Evolutionary conservation across 2,797 vertebrate genomes (phyloP), one percentile per base, ranked within the genome.

Genomic region (Phaenicophaeus curvirostris): DNA sequence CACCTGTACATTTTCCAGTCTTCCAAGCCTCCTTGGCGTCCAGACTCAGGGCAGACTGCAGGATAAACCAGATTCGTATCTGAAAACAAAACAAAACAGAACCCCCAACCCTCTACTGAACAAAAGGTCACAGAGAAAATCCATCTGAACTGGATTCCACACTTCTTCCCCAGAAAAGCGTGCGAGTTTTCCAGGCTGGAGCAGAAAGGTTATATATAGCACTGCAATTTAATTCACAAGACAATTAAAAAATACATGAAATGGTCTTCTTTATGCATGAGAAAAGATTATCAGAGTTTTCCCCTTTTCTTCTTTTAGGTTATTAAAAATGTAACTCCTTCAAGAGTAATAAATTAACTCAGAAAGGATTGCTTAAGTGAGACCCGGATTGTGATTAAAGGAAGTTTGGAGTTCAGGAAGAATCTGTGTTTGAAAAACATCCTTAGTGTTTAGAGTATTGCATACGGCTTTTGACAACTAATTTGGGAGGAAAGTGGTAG

Each of bases 281-380:
- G 82, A 78, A 89, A 85, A 95, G 74, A 90, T 90, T 87, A 96
- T 87, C 77, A 87, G 83, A 74, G 51, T 92, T 92, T 94, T 11
- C 54, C 55, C 63, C 76, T 87, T 92, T 95, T 91, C 82, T 82
- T 94, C 79, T 89, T 91, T 41, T 48, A 59, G 51, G 58, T 92
- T 91, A 96, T 96, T 96, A 94, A 95, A 95, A 95, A 95, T 96
- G 85, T 86, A 97, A 67, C 53, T 90, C 76, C 57, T 93, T 93
- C 85, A 92, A 81, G 91, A 90, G 85, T 91, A 91, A 95, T 91
- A 90, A 92, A 94, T 95, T 83, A 91, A 87, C 69, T 92, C 0
- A 0, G 66, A 85, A 89, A 87, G 44, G 41, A 81, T 84, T 88
- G 48, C 69, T 85, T 89, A 80, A 91, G 79, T 63, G 85, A 91